Percentiles rank a stretch among this genome's conserved stretches.
Conservation (phyloP, 1,140 invertebrate species). For the Parasteatoda tepidariorum region DNA sequence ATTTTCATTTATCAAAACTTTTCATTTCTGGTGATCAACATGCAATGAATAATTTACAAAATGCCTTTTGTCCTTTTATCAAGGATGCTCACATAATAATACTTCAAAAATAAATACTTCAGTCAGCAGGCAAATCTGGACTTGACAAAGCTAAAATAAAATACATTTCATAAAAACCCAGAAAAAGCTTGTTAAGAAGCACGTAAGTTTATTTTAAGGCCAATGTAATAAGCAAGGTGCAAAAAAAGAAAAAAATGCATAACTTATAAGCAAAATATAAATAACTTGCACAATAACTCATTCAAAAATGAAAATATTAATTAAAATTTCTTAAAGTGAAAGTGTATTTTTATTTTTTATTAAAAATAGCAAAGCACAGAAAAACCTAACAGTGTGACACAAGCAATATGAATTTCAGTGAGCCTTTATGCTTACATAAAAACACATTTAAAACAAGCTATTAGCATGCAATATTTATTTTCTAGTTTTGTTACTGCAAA, state of each 20-base stretch:
- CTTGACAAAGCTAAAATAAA: conserved; percentile 58
- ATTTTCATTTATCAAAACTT: conserved; percentile 31
- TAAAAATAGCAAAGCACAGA: no score
- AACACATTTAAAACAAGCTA: no score
- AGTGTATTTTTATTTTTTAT: no score
- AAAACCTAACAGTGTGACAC: no score
- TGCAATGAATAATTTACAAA: conserved; percentile 14
- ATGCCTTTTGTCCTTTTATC: conserved; percentile 24
- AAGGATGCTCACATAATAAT: conserved; percentile 36
- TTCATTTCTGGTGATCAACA: no score
- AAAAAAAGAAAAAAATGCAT: neutral
- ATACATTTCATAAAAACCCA: conserved; percentile 48
- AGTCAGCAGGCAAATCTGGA: conserved; percentile 59
- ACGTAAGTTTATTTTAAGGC: neutral
- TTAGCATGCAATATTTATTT: no score
- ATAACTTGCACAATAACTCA: neutral
- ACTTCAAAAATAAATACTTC: conserved; percentile 59
- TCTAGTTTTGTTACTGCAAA: no score
- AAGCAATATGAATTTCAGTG: no score
- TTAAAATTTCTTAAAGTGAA: neutral
- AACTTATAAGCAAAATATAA: neutral
- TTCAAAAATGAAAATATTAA: neutral
- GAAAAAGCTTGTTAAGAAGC: conserved; percentile 30
- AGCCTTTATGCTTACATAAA: no score
- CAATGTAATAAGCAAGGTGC: neutral